Evolutionary conservation across 2,888 invertebrate species (phyloP).

Genomic region (Meandrusa payeni): DNA sequence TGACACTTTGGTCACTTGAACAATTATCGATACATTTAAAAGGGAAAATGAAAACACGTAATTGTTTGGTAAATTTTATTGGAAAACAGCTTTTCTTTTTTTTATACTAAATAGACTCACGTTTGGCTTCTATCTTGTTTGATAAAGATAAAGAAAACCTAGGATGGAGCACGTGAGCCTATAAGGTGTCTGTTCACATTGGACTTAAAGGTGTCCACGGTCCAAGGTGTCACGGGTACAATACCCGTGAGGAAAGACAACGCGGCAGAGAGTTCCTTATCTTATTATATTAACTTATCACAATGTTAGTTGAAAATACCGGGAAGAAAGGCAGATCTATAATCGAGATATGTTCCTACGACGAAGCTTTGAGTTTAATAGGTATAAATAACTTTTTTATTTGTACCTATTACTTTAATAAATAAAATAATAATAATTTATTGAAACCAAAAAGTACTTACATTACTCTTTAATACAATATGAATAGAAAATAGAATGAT

Average conservation of each 20-base stretch:
- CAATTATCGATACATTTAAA: conserved; percentile 10
- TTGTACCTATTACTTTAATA: no score
- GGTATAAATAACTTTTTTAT: conserved; percentile 20
- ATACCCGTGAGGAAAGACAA: not conserved
- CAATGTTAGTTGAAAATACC: conserved; percentile 6
- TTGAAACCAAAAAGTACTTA: no score
- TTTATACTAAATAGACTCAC: conserved; percentile 4
- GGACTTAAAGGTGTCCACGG: no score
- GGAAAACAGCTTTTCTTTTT: conserved; percentile 4
- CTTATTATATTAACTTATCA: not conserved
- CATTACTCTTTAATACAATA: no score
- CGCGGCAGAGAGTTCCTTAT: not conserved
- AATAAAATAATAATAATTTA: no score
- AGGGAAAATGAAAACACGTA: conserved; percentile 3
- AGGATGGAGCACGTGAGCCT: no score
- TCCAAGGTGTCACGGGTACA: no score
- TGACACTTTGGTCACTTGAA: not conserved
- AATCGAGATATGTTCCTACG: conserved; percentile 14
- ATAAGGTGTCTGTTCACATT: no score
- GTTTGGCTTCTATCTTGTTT: no score
- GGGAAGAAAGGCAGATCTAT: not conserved
- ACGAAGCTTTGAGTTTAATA: conserved; percentile 28
- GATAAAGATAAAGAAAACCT: no score
- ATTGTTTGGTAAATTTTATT: conserved; percentile 8
- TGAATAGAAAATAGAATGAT: no score